These are phyloP conservation scores for Orthosia gracilis DNA, from an alignment of 2,888 invertebrate species.

Conservation along the genomic window DNA sequence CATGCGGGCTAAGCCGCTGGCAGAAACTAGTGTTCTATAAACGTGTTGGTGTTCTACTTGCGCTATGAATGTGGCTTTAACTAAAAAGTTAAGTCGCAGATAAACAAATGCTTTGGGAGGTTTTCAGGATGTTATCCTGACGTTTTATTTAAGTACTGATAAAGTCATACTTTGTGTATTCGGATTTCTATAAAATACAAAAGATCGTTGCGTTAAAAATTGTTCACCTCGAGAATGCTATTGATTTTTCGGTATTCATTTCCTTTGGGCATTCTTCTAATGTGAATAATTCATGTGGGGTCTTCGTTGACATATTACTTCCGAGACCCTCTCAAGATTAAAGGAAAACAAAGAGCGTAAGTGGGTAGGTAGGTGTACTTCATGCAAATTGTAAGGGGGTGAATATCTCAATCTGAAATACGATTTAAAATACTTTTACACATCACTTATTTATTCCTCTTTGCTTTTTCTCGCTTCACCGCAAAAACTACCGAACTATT, in stretches of 20 bases:
- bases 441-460: slow-evolving; percentile 51
- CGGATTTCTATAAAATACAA: neutral
- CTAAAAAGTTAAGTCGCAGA: neutral
- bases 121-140: neutral
- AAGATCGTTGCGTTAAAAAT: slow-evolving; percentile 12
- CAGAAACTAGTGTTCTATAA: slow-evolving; percentile 12
- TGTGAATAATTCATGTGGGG: slow-evolving; percentile 85
- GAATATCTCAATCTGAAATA: slow-evolving; percentile 63
- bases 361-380: slow-evolving; percentile 53
- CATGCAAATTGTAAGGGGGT: slow-evolving; percentile 66
- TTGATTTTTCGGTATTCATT: slow-evolving; percentile 68
- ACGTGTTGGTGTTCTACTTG: neutral
- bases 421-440: slow-evolving; percentile 41
- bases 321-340: slow-evolving; percentile 77
- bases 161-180: neutral
- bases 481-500: slow-evolving; percentile 40
- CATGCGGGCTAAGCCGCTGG: too few species aligned
- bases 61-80: neutral
- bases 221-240: slow-evolving; percentile 52
- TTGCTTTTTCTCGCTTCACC: slow-evolving; percentile 34
- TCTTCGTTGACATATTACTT: slow-evolving; percentile 81
- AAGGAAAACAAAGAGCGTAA: slow-evolving; percentile 75
- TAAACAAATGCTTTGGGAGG: neutral
- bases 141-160: neutral
- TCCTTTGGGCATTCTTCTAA: slow-evolving; percentile 75